A percentile compares a stretch with the other conserved stretches of the same genome.
phyloP scores from a whole-genome alignment of 1,140 invertebrate genomes.

The Centruroides vittatus region DNA sequence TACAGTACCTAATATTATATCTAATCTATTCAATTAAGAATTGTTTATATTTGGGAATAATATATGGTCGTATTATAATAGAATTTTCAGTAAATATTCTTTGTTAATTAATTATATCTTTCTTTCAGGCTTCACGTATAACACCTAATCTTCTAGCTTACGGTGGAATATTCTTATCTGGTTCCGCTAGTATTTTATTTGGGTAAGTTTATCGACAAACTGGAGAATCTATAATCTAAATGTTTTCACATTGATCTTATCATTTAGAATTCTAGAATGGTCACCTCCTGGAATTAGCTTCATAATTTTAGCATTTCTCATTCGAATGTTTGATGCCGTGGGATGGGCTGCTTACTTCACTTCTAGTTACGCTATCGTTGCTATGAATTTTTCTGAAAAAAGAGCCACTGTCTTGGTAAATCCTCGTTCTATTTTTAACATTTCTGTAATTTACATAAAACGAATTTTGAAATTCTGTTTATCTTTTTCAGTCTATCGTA shows the following conservation, averaged over 20 bases:
- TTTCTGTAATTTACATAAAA: neutral
- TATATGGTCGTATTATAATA: too few species aligned
- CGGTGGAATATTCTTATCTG: too few species aligned
- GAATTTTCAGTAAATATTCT: too few species aligned
- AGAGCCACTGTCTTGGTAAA: constrained; percentile 80
- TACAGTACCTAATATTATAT: too few species aligned
- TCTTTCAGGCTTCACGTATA: too few species aligned
- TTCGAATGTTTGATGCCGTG: constrained; percentile 74
- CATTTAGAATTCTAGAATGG: constrained; percentile 55
- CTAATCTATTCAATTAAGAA: too few species aligned
- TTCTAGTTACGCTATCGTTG: constrained; percentile 80
- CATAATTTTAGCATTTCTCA: constrained; percentile 67
- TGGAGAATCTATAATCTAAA: too few species aligned
- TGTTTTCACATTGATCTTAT: constrained; percentile 6
- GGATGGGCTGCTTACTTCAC: constrained; percentile 85
- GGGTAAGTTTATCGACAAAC: too few species aligned
- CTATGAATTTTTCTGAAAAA: constrained; percentile 80
- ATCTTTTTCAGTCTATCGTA: constrained; percentile 7
- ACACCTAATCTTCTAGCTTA: too few species aligned
- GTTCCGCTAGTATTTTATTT: too few species aligned
- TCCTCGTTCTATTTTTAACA: neutral
- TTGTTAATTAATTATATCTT: too few species aligned
- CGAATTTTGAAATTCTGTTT: neutral
- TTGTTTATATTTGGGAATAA: too few species aligned
- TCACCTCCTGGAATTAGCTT: constrained; percentile 62